Base-by-base conservation (phyloP, 2,113 vertebrate species). In the Oryzias melastigma region DNA sequence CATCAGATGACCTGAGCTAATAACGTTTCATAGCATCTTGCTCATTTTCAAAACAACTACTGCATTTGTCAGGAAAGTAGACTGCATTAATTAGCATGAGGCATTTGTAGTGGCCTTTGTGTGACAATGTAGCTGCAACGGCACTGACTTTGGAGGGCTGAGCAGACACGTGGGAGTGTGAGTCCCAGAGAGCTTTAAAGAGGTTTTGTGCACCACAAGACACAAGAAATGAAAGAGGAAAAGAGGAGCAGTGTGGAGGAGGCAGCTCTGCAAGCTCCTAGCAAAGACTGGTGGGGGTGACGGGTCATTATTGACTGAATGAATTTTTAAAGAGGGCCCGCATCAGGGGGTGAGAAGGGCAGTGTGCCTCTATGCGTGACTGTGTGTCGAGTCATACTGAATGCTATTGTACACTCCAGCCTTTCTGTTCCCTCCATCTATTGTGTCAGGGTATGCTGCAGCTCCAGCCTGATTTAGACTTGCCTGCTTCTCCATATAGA, bases 271-370 rank as follows among this genome's bases (percentile, higher is more conserved):
- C 66, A 64, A 62, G 73, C 77, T 89, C 80, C 84, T 89, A 70
- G 66, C 77, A 85, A 88, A 88, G 79, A 59, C 75, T 78, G 72
- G 72, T 35, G 35, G 78, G 89, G 86, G 85, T 56, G 64, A 85
- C 83, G 83, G 89, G 87, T 91, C 88, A 88, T 84, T 84, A 85
- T 85, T 80, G 85, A 89, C 87, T 81, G 87, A 87, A 89, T 89
- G 68, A 78, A 90, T 92, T 91, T 92, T 90, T 91, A 88, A 90
- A 88, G 70, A 85, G 81, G 83, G 80, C 71, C 77, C 79, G 80
- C 47, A 46, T 85, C 49, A 54, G 49, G 64, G 69, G 66, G 58
- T 52, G 75, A 78, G 76, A 53, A 48, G 68, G 72, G 71, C 54
- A 62, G 56, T 17, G 46, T 51, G 68, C 65, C 44, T 64, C 69